Evolutionary conservation across 2,888 invertebrate genomes (phyloP), one percentile per base, ranked within the genome.

Genomic region (Brachylomia viminalis): DNA sequence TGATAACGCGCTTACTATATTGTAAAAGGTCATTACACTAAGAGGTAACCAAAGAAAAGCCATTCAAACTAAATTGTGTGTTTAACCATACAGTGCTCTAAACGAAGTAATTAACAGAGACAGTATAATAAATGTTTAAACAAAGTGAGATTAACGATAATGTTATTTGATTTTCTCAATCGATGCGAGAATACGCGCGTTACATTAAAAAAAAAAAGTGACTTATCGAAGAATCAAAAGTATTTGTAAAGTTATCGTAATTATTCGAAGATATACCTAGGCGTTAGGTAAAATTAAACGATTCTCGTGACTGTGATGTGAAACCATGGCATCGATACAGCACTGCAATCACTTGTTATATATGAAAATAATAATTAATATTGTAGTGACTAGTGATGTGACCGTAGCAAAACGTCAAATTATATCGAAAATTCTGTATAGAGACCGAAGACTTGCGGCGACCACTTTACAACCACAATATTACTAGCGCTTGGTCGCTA

Each of bases 61-160:
- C 27, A 38, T 56, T 23, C 33, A 27, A 42, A 52, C 8, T 10
- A 27, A 6, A 2, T 20, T 8, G 23, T 30, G 65, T 70, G 56
- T 74, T 79, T 15, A 58, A 58, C 45, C 70, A 59, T 58, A 74
- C 33, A 58, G 58, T 58, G 13, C n/a, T 38, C 0, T 27, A 23
- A 23, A 45, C 2, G 10, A 71, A 38, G 1, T 27, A 67, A 42
- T 8, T 11, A 23, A 67, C 11, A 42, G 17, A n/a, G 17, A 20
- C 13, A n/a, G 13, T 42, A 17, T 11, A 11, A 49, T 59, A 59
- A 65, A 65, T 64, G 11, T 45, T 62, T n/a, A n/a, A n/a, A n/a
- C 33, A 54, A 59, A 77, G 42, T 77, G 71, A 71, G 59, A 77
- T 73, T 65, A 56, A 64, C 59, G 45, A 54, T 67, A 71, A 71